These are phyloP conservation scores for Albula goreensis DNA, from an alignment of 2,113 vertebrate genomes.

Conservation along the genomic window DNA sequence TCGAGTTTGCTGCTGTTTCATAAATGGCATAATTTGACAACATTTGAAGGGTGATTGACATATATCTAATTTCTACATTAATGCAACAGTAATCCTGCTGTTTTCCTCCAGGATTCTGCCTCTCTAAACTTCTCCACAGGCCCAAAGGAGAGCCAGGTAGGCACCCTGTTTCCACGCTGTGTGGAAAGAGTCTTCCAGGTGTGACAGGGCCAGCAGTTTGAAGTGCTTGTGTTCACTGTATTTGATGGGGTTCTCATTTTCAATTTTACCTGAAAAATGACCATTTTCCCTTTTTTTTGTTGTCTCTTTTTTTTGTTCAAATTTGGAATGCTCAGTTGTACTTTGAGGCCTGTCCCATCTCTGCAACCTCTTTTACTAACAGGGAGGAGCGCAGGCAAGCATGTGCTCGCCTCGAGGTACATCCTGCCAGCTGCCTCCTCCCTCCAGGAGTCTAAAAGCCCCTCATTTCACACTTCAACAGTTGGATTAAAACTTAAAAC, in stretches of 20 bases:
- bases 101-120: slow-evolving; percentile 34
- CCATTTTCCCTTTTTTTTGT: neutral
- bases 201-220: neutral
- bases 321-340: neutral
- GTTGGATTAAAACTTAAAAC: neutral
- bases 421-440: neutral
- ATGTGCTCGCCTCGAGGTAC: slow-evolving; percentile 35
- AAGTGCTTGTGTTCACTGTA: slow-evolving; percentile 21
- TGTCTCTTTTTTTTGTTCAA: neutral
- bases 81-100: slow-evolving; percentile 2
- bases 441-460: too few species aligned
- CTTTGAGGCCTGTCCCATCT: neutral
- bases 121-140: slow-evolving; percentile 32
- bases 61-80: neutral
- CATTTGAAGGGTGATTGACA: neutral
- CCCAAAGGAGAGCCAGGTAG: slow-evolving; percentile 34
- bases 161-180: neutral
- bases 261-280: neutral
- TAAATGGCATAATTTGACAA: neutral
- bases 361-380: too few species aligned
- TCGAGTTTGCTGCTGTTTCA: neutral
- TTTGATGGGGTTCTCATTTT: slow-evolving; percentile 24
- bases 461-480: neutral
- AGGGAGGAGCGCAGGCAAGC: slow-evolving; percentile 21
- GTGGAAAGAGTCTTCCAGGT: neutral